A percentile compares a stretch with the other conserved stretches of the same genome.
Conservation (phyloP, 2,113 vertebrate species). For the Thinocorus orbignyianus region DNA sequence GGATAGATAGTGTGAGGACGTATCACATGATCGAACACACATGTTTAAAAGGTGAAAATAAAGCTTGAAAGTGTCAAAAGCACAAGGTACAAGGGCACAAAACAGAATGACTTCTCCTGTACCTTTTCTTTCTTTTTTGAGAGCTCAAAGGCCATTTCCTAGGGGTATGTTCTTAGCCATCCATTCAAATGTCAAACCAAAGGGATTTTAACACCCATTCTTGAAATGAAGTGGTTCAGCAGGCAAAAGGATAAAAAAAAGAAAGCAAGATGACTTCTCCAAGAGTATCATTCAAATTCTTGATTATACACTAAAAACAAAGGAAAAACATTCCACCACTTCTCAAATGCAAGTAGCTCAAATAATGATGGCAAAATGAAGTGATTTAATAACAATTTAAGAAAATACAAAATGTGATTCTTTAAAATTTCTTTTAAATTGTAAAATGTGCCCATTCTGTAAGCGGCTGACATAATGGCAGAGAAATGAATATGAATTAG, state of each 20-base stretch:
- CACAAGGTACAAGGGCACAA: not conserved
- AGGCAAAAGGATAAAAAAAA: not conserved
- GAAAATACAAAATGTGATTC: not conserved
- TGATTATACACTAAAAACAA: not conserved
- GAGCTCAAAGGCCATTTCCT: not conserved
- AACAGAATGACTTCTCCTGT: not conserved
- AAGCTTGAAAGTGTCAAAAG: not conserved
- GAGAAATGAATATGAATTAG: not conserved
- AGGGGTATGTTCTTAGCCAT: not conserved
- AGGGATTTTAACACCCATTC: not conserved
- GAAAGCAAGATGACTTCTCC: not conserved
- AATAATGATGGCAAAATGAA: not conserved
- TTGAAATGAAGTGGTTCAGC: not conserved
- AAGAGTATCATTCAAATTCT: not conserved
- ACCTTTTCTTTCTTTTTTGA: not conserved
- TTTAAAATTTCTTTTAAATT: not conserved
- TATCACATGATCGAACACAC: not conserved
- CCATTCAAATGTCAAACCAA: not conserved
- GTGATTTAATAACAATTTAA: not conserved
- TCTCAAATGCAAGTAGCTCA: not conserved
- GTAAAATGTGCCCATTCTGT: not conserved
- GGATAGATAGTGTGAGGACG: not conserved
- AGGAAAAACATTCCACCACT: not conserved
- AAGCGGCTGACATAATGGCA: not conserved
- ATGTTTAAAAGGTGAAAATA: not conserved